Percentiles rank a stretch among this genome's conserved stretches.
phyloP scores from a whole-genome alignment of 2,888 invertebrate species.

The Venusia cambrica region DNA sequence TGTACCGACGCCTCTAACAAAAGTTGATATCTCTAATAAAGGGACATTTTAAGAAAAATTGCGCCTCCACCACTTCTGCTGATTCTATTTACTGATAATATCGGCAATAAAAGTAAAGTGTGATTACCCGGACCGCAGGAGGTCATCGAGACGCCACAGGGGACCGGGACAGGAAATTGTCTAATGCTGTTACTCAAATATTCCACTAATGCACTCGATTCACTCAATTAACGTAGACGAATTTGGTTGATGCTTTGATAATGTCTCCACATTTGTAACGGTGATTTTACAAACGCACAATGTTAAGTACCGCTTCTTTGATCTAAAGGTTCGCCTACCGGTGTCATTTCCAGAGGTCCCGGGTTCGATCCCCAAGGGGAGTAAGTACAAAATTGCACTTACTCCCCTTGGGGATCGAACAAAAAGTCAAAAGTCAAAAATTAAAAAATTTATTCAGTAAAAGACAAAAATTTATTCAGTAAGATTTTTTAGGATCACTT shows the following conservation, averaged over 20 bases:
- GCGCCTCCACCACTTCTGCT: conserved; percentile 33
- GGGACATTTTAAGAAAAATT: conserved; percentile 28
- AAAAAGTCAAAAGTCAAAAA: no score
- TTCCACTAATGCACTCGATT: conserved; percentile 35
- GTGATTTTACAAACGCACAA: no score
- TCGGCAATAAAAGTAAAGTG: conserved; percentile 58
- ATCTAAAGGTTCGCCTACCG: no score
- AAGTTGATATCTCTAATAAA: conserved; percentile 19
- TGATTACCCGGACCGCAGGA: conserved; percentile 51
- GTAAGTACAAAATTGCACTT: no score
- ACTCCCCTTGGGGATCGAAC: no score
- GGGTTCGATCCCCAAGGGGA: no score
- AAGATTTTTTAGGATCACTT: no score
- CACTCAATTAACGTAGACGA: conserved; percentile 28
- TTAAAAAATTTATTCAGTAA: no score
- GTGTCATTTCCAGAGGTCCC: no score
- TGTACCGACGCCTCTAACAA: conserved; percentile 4
- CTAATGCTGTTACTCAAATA: conserved; percentile 61
- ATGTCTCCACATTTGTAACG: no score
- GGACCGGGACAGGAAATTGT: conserved; percentile 50
- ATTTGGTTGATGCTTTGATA: conserved; percentile 14
- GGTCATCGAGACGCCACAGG: conserved; percentile 50
- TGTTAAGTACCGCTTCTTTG: no score
- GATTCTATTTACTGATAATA: conserved; percentile 45
- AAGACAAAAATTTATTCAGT: no score